Conservation (phyloP, 2,797 vertebrate species). For the Pygocentrus nattereri region DNA sequence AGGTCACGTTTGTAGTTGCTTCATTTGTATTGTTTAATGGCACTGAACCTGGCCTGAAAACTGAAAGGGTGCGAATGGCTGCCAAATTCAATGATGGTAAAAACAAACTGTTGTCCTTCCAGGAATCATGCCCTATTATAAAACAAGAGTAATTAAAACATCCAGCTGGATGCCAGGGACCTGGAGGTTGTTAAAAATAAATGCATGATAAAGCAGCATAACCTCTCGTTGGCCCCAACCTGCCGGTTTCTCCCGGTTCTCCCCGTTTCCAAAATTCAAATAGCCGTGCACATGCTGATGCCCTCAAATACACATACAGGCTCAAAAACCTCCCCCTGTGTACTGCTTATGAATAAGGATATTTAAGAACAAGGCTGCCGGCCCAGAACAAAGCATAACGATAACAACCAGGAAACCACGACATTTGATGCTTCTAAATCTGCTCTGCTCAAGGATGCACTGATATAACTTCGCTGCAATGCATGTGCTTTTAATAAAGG, state of each 20-base stretch:
- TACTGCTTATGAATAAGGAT: background rate
- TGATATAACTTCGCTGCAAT: no score
- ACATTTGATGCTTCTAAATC: no score
- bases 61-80: constrained; percentile 19
- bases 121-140: constrained; percentile 44
- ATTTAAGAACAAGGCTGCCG: background rate
- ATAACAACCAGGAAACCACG: no score
- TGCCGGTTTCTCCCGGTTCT: constrained; percentile 13
- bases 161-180: constrained; percentile 47
- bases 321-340: background rate
- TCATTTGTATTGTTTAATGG: background rate
- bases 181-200: constrained; percentile 43
- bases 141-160: constrained; percentile 51
- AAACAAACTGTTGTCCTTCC: constrained; percentile 42
- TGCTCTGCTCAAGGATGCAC: no score
- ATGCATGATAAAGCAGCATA: constrained; percentile 42
- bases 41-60: constrained; percentile 17
- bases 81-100: constrained; percentile 31
- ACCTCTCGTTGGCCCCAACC: constrained; percentile 36
- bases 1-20: constrained; percentile 2
- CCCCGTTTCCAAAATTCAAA: background rate
- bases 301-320: constrained; percentile 16
- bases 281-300: background rate
- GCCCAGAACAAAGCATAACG: no score
- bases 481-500: no score